phyloP scores from a whole-genome alignment of 2,797 vertebrate genomes.

The Megaceryle alcyon region DNA sequence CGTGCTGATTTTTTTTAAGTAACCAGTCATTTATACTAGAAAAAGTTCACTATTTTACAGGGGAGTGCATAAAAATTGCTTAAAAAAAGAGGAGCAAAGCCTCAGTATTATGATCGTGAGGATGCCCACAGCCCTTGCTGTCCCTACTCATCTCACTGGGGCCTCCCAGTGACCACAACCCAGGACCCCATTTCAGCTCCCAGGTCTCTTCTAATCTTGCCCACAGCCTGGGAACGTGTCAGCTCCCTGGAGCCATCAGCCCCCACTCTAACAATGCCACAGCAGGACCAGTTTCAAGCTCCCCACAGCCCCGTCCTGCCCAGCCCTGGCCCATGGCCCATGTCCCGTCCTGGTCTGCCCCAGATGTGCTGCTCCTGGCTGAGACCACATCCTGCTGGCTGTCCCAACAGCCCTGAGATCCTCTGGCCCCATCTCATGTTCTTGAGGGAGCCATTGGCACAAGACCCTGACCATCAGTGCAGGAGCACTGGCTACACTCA shows the following conservation, averaged over 20 bases:
- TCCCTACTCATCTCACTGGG: neutral
- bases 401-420: fast-evolving
- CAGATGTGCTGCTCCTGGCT: neutral
- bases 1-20: neutral
- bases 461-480: neutral
- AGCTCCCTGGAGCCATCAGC: neutral
- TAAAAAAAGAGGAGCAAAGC: neutral
- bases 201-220: neutral
- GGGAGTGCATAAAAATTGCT: neutral
- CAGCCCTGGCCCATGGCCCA: too few species aligned
- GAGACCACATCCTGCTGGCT: neutral
- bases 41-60: neutral
- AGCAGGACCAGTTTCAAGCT: neutral
- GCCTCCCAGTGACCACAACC: fast-evolving
- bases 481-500: neutral
- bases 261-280: neutral
- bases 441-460: neutral
- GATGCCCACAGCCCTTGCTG: fast-evolving
- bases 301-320: too few species aligned
- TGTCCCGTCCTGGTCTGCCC: neutral
- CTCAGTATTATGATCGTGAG: neutral
- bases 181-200: neutral
- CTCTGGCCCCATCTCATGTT: neutral
- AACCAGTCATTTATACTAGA: neutral
- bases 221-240: too few species aligned